Percentiles rank a stretch among this genome's conserved stretches.
Conservation (phyloP, 1,140 invertebrate species). For the Lerema accius region DNA sequence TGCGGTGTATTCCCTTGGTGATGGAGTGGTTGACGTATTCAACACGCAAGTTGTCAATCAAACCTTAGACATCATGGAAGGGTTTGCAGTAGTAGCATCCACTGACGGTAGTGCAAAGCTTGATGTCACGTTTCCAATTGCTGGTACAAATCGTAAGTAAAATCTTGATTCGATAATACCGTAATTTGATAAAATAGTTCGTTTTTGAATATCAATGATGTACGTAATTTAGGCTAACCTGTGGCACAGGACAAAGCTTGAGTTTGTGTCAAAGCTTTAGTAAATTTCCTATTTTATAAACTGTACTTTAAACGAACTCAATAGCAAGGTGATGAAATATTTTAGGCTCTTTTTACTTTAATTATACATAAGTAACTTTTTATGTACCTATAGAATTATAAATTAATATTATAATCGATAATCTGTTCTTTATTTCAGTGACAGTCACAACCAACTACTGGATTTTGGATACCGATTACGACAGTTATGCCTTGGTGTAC, state of each 20-base stretch:
- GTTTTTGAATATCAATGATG: too few species aligned
- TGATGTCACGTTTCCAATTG: slow-evolving; percentile 57
- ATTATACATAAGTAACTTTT: too few species aligned
- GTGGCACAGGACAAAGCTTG: too few species aligned
- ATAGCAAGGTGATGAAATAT: too few species aligned
- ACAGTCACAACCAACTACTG: slow-evolving; percentile 67
- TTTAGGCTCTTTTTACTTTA: too few species aligned
- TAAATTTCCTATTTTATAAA: too few species aligned
- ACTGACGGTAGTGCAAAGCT: slow-evolving; percentile 56
- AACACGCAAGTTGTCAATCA: slow-evolving; percentile 65
- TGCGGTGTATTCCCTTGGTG: slow-evolving; percentile 48
- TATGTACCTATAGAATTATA: too few species aligned
- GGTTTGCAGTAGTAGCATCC: slow-evolving; percentile 42
- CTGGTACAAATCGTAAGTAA: slow-evolving; percentile 54
- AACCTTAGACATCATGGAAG: slow-evolving; percentile 46
- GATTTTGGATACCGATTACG: slow-evolving; percentile 68
- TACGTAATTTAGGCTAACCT: too few species aligned
- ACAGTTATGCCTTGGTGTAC: slow-evolving; percentile 62
- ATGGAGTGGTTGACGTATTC: slow-evolving; percentile 47
- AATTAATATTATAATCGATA: slow-evolving; percentile 1
- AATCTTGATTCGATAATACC: too few species aligned
- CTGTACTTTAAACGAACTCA: too few species aligned
- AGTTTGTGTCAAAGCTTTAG: too few species aligned
- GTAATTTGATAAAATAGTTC: too few species aligned
- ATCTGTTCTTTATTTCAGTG: slow-evolving; percentile 39